Base-by-base conservation (phyloP, 2,888 invertebrate genomes). In the Drosophila ustulata region DNA sequence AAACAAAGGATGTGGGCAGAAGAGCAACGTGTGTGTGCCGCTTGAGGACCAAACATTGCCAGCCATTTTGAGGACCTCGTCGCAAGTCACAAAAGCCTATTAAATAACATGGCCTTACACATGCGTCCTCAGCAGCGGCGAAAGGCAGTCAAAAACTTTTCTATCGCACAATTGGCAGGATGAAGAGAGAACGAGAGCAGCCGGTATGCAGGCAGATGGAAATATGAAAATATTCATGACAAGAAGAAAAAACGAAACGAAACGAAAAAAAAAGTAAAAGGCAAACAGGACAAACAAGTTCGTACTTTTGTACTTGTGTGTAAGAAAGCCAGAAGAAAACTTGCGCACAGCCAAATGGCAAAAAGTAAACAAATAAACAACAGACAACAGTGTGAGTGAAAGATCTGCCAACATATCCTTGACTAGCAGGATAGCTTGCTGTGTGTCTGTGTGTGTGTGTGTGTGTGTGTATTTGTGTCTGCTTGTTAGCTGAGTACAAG, bases 301-400 rank as follows among this genome's bases (percentile, higher is more conserved):
- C 39, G 13, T 6, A 41, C 39, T 41, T 41, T 18, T 18, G 18
- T 18, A 18, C 18, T 18, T 18, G 18, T 18, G 39, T 41, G 39
- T 66, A 71, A 71, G 66, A 63, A 70, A 71, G 46, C 76, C 51
- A 5, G 43, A 70, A 66, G 76, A 64, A 83, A 81, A 75, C 84
- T 81, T 64, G 49, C 66, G 55, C 59, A 78, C 82, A 83, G 66
- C 63, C 74, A 83, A 83, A 86, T 82, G 83, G 83, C 86, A 80
- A 86, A 83, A 88, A 83, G 87, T 80, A 83, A 83, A 88, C 83
- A 83, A 88, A 83, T 86, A 83, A 88, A 88, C 82, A 86, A 88
- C 51, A 76, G 49, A 52, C 49, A 56, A 41, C 37, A 45, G 53
- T 41, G 52, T 41, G 47, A 39, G 41, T 51, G 53, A 47, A 46